Conservation (phyloP, 1,140 invertebrate species). For the Limonius californicus region DNA sequence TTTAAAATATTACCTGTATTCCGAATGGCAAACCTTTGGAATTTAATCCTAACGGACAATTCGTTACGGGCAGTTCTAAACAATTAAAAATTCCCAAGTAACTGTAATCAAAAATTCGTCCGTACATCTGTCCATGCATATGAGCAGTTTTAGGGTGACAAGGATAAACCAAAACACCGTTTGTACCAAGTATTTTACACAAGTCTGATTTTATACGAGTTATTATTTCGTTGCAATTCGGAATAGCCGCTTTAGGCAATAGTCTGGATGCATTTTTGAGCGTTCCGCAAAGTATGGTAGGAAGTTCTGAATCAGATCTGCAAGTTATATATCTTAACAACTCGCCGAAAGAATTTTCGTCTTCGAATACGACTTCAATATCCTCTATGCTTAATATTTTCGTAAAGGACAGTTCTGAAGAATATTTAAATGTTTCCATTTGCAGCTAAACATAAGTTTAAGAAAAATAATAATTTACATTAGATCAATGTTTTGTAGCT, state of each 20-base stretch:
- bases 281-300: not conserved
- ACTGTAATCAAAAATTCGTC: constrained; percentile 82
- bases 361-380: constrained; percentile 58
- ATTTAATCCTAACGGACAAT: constrained; percentile 82
- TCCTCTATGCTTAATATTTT: constrained; percentile 56
- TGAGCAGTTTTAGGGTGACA: constrained; percentile 85
- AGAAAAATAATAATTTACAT: not conserved
- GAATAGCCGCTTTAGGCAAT: not conserved
- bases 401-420: constrained; percentile 56
- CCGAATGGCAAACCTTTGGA: constrained; percentile 83
- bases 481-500: no score
- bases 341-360: constrained; percentile 44
- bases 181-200: constrained; percentile 57
- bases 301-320: constrained; percentile 42
- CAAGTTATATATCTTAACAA: constrained; percentile 47
- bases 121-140: constrained; percentile 81
- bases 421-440: constrained; percentile 57
- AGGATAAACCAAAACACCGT: constrained; percentile 87
- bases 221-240: not conserved
- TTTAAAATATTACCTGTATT: constrained; percentile 60
- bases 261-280: not conserved
- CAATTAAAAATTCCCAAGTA: constrained; percentile 92
- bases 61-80: constrained; percentile 82
- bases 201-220: not conserved
- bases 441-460: not conserved